These are phyloP conservation scores for Hippocampus kuda DNA, from an alignment of 2,797 vertebrate species.

Conservation along the genomic window DNA sequence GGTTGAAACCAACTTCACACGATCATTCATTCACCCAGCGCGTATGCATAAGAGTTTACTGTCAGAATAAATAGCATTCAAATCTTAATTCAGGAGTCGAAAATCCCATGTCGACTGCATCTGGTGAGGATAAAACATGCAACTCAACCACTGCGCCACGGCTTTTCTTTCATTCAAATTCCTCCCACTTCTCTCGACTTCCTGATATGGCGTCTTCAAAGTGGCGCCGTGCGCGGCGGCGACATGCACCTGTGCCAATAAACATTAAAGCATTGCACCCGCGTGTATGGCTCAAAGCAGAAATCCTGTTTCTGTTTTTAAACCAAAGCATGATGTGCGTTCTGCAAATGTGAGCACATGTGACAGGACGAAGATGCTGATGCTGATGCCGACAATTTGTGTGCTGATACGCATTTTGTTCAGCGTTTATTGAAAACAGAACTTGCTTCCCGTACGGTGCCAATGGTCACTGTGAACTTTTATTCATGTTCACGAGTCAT, in stretches of 20 bases:
- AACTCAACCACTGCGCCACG: conserved; percentile 16
- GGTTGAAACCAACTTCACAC: background rate
- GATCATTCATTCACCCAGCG: background rate
- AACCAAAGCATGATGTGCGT: background rate
- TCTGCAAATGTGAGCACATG: background rate
- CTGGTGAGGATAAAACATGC: conserved; percentile 32
- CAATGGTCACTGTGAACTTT: conserved; percentile 14
- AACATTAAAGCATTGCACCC: conserved; percentile 36
- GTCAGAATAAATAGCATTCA: conserved; percentile 9
- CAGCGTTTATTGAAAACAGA: conserved; percentile 1
- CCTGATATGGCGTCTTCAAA: conserved; percentile 54
- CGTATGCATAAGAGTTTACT: conserved; percentile 10
- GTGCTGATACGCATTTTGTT: background rate
- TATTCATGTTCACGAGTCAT: too few relatives aligned
- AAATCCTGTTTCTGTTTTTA: background rate
- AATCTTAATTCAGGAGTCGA: conserved; percentile 6
- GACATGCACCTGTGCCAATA: conserved; percentile 52
- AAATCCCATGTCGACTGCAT: conserved; percentile 23
- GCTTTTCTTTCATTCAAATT: conserved; percentile 39
- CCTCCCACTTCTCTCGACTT: conserved; percentile 32
- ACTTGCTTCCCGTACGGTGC: conserved; percentile 11
- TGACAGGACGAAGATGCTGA: background rate
- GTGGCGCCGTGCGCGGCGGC: conserved; percentile 10
- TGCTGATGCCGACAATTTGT: conserved; percentile 3
- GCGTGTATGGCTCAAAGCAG: conserved; percentile 10